A percentile compares a stretch with the other conserved stretches of the same genome.
Conservation (phyloP, 1,140 invertebrate genomes). For the Trichomalopsis sarcophagae region DNA sequence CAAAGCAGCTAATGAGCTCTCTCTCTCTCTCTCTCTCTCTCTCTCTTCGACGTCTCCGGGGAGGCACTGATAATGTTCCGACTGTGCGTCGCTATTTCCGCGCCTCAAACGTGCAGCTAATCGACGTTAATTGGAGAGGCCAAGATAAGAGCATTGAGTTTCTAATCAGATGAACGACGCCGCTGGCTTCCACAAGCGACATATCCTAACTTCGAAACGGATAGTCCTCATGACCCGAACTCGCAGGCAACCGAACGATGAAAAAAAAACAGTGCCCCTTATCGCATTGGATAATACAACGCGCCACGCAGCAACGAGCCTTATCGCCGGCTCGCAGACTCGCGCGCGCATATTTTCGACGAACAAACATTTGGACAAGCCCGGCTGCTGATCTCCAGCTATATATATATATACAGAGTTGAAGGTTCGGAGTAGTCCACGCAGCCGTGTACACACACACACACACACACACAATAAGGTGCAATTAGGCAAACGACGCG, state of each 20-base stretch:
- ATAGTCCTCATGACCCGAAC: no score
- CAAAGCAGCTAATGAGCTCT: neutral
- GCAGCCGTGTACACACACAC: neutral
- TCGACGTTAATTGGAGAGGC: neutral
- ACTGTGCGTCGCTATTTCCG: neutral
- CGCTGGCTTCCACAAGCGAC: neutral
- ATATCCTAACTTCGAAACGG: no score
- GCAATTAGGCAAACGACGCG: neutral
- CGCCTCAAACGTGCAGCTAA: neutral
- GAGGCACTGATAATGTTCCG: conserved; percentile 1
- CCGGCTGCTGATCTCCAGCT: neutral
- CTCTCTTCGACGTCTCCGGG: neutral
- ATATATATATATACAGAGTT: no score
- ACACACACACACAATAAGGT: neutral
- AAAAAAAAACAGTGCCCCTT: neutral
- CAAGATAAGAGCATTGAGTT: conserved; percentile 8
- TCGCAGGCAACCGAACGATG: neutral
- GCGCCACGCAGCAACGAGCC: conserved; percentile 16
- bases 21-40: neutral
- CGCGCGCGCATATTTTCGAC: conserved; percentile 39
- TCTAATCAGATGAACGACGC: neutral
- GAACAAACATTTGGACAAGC: conserved; percentile 47
- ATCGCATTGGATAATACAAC: conserved; percentile 5
- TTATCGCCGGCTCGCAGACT: conserved; percentile 44
- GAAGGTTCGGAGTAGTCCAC: neutral